Evolutionary conservation across 1,140 invertebrate species (phyloP).

Genomic region (Diploscapter pachys): DNA sequence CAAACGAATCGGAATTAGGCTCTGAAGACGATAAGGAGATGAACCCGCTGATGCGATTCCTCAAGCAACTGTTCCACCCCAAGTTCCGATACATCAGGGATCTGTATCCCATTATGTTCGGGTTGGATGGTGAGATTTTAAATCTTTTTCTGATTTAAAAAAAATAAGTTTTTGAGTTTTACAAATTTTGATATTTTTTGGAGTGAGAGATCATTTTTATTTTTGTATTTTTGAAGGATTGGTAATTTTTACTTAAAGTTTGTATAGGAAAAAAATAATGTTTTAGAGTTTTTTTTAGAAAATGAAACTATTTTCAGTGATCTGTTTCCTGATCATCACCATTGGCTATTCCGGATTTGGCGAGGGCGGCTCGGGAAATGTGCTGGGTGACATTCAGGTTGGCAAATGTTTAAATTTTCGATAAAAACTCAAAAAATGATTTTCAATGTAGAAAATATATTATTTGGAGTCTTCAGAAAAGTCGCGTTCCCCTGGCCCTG

Average conservation of each 20-base stretch:
- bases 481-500: slow-evolving; percentile 87
- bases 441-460: too few species aligned
- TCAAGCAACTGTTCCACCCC: slow-evolving; percentile 73
- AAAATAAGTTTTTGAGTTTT: too few species aligned
- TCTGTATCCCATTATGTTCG: slow-evolving; percentile 96
- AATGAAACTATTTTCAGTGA: slow-evolving; percentile 46
- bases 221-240: too few species aligned
- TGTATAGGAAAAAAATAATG: too few species aligned
- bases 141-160: too few species aligned
- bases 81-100: slow-evolving; percentile 68
- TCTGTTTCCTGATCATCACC: slow-evolving; percentile 92
- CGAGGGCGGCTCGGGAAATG: slow-evolving; percentile 44
- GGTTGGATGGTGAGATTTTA: slow-evolving; percentile 71
- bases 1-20: neutral
- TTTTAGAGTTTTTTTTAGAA: too few species aligned
- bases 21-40: neutral
- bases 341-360: slow-evolving; percentile 90
- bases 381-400: slow-evolving; percentile 38
- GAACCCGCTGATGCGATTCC: slow-evolving; percentile 65
- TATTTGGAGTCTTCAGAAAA: slow-evolving; percentile 69
- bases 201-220: too few species aligned
- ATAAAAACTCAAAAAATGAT: too few species aligned
- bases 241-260: too few species aligned
- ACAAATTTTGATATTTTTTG: too few species aligned
- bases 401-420: neutral